phyloP scores from a whole-genome alignment of 92 coral and sea anemone species.

The Zoanthus sansibaricus region DNA sequence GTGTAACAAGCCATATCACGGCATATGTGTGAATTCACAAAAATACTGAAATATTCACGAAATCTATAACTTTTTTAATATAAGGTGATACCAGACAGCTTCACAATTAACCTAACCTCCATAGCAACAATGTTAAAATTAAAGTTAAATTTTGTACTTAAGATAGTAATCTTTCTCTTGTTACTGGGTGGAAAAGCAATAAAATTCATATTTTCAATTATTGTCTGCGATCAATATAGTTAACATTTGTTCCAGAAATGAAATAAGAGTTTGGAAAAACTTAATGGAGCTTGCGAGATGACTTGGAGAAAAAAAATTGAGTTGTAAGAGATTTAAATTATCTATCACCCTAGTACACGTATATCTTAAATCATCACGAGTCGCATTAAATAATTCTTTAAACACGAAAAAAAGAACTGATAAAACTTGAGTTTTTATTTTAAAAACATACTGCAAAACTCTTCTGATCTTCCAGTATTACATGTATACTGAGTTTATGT shows the following conservation, averaged over 20 bases:
- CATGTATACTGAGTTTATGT: neutral
- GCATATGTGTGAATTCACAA: neutral
- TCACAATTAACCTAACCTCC: neutral
- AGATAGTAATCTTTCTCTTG: neutral
- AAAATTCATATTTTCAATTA: neutral
- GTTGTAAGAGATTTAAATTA: too few relatives aligned
- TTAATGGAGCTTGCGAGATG: neutral
- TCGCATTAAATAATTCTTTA: too few relatives aligned
- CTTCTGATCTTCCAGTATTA: neutral
- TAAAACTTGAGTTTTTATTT: neutral
- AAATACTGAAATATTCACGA: neutral
- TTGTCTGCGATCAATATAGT: neutral
- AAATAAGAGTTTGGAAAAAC: neutral
- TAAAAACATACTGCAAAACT: neutral
- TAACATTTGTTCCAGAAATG: neutral
- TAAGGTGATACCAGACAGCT: neutral
- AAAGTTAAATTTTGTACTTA: neutral
- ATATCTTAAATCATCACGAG: too few relatives aligned
- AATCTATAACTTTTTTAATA: neutral
- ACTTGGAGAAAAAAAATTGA: neutral
- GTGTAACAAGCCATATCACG: neutral
- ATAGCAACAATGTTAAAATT: neutral
- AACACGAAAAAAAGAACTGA: too few relatives aligned
- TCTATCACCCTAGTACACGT: too few relatives aligned
- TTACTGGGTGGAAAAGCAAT: conserved; percentile 2